These are phyloP conservation scores for Spinus olivaceus DNA, from an alignment of 2,797 vertebrate species.

Conservation along the genomic window DNA sequence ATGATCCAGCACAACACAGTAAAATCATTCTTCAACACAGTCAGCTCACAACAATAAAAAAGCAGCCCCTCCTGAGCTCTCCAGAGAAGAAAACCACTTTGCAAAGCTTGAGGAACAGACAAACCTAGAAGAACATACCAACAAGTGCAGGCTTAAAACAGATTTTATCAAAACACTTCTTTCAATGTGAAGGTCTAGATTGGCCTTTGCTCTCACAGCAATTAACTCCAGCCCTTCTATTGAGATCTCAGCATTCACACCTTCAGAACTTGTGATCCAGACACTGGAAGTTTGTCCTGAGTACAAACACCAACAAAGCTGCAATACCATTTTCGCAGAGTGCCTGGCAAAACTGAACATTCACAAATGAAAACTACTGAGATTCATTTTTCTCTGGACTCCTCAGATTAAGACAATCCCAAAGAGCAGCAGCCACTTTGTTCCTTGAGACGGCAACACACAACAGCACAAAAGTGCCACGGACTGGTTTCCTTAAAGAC, in stretches of 20 bases:
- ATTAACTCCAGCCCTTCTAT: background rate
- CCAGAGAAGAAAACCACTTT: background rate
- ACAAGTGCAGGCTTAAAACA: background rate
- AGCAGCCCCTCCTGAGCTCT: background rate
- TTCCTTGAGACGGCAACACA: background rate
- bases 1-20: background rate
- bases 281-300: background rate
- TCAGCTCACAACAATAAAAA: background rate
- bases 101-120: background rate
- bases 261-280: background rate
- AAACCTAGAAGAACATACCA: background rate
- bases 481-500: background rate
- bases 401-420: background rate
- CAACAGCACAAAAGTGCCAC: fast-evolving
- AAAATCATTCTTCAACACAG: background rate
- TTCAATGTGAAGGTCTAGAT: background rate
- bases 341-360: background rate
- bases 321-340: background rate
- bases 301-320: background rate
- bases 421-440: background rate
- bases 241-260: background rate
- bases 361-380: fast-evolving
- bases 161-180: background rate
- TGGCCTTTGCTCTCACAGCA: background rate
- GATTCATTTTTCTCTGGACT: background rate